phyloP scores from a whole-genome alignment of 2,797 vertebrate genomes.

The Podarcis siculus region DNA sequence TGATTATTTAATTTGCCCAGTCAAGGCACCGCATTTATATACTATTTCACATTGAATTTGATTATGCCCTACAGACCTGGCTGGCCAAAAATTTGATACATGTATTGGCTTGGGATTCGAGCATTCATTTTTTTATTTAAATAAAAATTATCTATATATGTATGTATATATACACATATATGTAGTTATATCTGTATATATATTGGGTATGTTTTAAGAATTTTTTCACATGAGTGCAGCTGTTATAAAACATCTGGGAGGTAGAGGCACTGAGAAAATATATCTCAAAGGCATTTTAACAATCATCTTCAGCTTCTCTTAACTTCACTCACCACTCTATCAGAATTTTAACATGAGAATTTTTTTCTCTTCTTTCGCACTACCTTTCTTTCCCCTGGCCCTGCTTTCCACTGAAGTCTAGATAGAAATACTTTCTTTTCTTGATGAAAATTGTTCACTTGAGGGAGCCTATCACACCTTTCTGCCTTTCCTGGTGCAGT shows the following conservation, averaged over 20 bases:
- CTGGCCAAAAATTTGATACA: conserved; percentile 86
- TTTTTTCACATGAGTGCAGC: conserved; percentile 84
- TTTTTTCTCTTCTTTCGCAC: neutral
- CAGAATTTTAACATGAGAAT: conserved; percentile 38
- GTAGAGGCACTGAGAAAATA: conserved; percentile 77
- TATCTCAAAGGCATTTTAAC: conserved; percentile 67
- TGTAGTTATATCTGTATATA: conserved; percentile 83
- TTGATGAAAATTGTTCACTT: neutral
- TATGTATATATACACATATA: conserved; percentile 79
- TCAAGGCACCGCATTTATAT: conserved; percentile 85
- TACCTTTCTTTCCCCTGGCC: neutral
- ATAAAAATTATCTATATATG: conserved; percentile 74
- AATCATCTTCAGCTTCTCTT: conserved; percentile 55
- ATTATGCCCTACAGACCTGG: conserved; percentile 86
- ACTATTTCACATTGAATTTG: conserved; percentile 91
- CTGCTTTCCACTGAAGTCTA: neutral
- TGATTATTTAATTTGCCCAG: conserved; percentile 86
- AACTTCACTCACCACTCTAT: conserved; percentile 50
- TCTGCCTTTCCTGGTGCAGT: neutral
- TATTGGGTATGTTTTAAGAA: conserved; percentile 84
- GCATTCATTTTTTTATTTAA: conserved; percentile 88
- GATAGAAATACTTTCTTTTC: neutral
- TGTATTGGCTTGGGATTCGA: conserved; percentile 87
- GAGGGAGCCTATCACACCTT: neutral
- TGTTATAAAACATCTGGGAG: conserved; percentile 81